Base-by-base conservation (phyloP, 2,888 invertebrate species). In the Drosophila conformis region DNA sequence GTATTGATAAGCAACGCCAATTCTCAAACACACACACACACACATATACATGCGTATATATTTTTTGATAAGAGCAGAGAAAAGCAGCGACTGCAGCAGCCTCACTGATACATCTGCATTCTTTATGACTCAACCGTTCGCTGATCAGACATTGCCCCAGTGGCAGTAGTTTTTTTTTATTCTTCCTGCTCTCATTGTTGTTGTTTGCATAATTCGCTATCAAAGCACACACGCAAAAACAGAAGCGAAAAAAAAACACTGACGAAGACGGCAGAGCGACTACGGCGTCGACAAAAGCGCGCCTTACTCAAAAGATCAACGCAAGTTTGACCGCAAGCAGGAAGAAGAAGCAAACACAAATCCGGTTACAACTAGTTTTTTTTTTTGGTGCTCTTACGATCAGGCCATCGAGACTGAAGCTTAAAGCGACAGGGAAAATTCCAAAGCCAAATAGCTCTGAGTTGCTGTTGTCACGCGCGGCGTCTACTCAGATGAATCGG, bases 401-500 rank as follows among this genome's bases (percentile, higher is more conserved):
- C 62, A 68, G 54, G 48, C n/a, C 69, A 68, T 66, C 38, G 35
- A 72, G 52, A 73, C 51, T 48, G 46, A 66, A 66, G 60, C 62
- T 63, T 59, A 57, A 46, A 61, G 27, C 49, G 68, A 48, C 69
- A 35, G 60, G 63, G 35, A 67, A 70, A 65, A 59, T 68, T 75
- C 40, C 57, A 35, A 65, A 71, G 59, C 57, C 36, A 36, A 57
- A 31, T 33, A 27, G 33, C 33, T 40, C 57, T 25, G 52, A 53
- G 76, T 63, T 80, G 72, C 81, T 84, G 82, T 86, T 81, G 83
- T 76, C 69, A 83, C 75, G 79, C 77, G 82, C 77, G 69, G 61
- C 65, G 67, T 59, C 68, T 67, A 54, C 56, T 54, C 67, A 71
- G 81, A 78, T 61, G 63, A 73, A 73, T 60, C 67, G 74, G 72